Base-by-base conservation (phyloP, 2,113 vertebrate species). In the Ovis aries region DNA sequence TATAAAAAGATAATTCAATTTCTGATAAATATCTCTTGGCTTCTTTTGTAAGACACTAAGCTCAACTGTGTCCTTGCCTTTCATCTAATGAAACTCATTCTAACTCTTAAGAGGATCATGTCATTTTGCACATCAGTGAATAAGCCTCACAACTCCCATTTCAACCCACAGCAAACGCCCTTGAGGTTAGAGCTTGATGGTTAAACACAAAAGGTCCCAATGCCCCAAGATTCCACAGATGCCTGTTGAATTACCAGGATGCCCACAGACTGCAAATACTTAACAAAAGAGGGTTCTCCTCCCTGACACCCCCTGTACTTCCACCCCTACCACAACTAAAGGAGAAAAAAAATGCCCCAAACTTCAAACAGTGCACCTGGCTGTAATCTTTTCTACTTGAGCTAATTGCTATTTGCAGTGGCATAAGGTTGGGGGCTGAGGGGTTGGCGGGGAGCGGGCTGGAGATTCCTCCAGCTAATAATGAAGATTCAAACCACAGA, bases 281-380 rank as follows among this genome's bases (percentile, higher is more conserved):
- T 94, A 96, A 98, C 98, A 98, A 98, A 98, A 98, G 96, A 97
- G 94, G 88, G 50, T 95, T 97, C 92, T 97, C 92, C 93, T 95
- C 80, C 86, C 90, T 93, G 80, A 92, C 85, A 74, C 92, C 93
- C 45, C 77, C 82, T 89, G 60, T 64, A 16, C 60, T 93, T 50
- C 86, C 57, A n/a, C 57, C 64, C 97, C 91, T 43, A 53, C 53
- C 74, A 78, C 91, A 90, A 83, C 60, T 93, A 55, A 95, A 90
- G 74, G 62, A 80, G 36, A 86, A 43, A 87, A 87, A 25, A 82
- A 82, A 31, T 96, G 55, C 3, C 8, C 95, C 94, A 90, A 92
- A 96, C 97, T 98, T 98, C 98, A 97, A 98, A 98, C 97, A 80
- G 90, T 97, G 97, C 98, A 99, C 98, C 98, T 99, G 98, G 97